These are phyloP conservation scores for Episyrphus balteatus DNA, from an alignment of 1,140 invertebrate genomes.

Conservation along the genomic window DNA sequence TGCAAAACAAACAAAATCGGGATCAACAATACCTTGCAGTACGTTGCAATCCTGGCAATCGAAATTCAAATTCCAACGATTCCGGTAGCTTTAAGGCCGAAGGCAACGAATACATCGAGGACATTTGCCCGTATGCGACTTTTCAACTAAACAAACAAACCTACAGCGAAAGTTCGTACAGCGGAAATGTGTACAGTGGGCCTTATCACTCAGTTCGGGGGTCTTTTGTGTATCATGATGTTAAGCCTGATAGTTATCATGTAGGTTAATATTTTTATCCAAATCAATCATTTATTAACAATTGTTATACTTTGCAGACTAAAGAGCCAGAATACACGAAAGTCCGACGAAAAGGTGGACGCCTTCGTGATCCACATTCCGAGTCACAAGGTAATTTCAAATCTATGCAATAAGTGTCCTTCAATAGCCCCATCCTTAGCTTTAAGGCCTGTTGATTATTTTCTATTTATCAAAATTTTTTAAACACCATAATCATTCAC, in stretches of 20 bases:
- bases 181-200: conserved; percentile 74
- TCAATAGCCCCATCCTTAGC: too few species aligned
- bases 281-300: not conserved
- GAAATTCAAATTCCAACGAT: conserved; percentile 38
- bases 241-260: conserved; percentile 45
- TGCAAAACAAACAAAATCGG: conserved; percentile 63
- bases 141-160: conserved; percentile 78
- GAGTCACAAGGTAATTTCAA: conserved; percentile 59
- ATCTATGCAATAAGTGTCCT: too few species aligned
- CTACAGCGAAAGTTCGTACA: conserved; percentile 79
- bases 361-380: conserved; percentile 61
- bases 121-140: conserved; percentile 83
- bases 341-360: conserved; percentile 64
- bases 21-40: conserved; percentile 61
- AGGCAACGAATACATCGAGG: conserved; percentile 69
- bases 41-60: conserved; percentile 39
- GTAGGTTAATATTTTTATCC: conserved; percentile 27
- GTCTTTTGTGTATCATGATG: conserved; percentile 82
- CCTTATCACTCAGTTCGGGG: conserved; percentile 75
- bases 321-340: conserved; percentile 73
- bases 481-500: too few species aligned
- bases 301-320: conserved; percentile 46
- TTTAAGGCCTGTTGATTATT: too few species aligned
- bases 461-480: too few species aligned
- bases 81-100: conserved; percentile 44